Conservation (phyloP, 2,888 invertebrate genomes). For the Drosophila limbata region DNA sequence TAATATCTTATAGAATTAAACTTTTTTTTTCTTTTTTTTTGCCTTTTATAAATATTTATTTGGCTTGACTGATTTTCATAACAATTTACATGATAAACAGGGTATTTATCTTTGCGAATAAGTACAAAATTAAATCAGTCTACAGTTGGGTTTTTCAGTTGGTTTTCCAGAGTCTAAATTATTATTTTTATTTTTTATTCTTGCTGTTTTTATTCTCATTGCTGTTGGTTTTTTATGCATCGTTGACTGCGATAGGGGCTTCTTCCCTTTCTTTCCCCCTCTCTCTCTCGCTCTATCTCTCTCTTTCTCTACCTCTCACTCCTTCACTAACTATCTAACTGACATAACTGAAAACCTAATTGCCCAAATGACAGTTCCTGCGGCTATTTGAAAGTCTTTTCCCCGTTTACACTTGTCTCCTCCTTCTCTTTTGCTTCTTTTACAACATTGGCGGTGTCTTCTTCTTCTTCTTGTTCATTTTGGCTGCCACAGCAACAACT, state of each 20-base stretch:
- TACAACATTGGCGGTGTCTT: background rate
- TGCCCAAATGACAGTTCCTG: conserved; percentile 63
- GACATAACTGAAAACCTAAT: conserved; percentile 62
- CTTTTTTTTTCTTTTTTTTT: too few relatives aligned
- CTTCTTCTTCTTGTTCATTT: background rate
- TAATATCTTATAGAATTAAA: too few relatives aligned
- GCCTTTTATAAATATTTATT: too few relatives aligned
- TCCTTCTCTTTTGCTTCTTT: background rate
- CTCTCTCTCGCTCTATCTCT: background rate
- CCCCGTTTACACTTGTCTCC: background rate
- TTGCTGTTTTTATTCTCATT: conserved; percentile 12
- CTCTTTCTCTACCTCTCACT: background rate
- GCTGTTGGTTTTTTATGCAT: conserved; percentile 63
- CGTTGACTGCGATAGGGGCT: conserved; percentile 52
- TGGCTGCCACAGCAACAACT: conserved; percentile 65
- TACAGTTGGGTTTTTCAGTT: conserved; percentile 14
- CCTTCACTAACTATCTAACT: conserved; percentile 26
- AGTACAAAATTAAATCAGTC: conserved; percentile 32
- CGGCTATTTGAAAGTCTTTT: conserved; percentile 60
- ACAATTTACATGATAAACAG: background rate
- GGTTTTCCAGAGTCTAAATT: background rate
- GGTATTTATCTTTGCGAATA: conserved; percentile 10
- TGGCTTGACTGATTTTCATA: too few relatives aligned
- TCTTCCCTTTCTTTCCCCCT: background rate
- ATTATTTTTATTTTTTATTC: background rate